Evolutionary conservation across 2,113 vertebrate genomes (phyloP), one percentile per base, ranked within the genome.

Genomic region (Sturnira hondurensis): DNA sequence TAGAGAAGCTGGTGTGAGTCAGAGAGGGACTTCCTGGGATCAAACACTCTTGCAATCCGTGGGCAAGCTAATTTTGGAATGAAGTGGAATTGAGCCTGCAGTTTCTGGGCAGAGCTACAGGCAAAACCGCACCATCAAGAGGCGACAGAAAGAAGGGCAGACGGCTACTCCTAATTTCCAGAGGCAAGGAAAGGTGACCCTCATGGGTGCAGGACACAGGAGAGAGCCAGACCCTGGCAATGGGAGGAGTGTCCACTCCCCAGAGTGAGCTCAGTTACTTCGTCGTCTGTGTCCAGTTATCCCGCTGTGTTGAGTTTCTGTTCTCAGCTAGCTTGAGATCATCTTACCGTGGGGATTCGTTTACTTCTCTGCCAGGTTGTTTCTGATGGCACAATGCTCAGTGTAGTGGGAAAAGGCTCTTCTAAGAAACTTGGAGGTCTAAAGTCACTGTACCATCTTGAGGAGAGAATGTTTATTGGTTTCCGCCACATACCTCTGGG

Each of bases 381-480:
- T 86, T 86, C 74, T 56, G 61, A 50, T 45, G 4, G 8, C 76
- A 56, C 36, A 41, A 17, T 92, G 26, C 38, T 71, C 14, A 36
- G 33, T n/a, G 8, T n/a, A 73, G 50, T 70, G 90, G 47, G 61
- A 81, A 97, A 74, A 38, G 31, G 24, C 58, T 38, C 68, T 95
- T 76, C 43, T 45, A 74, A 87, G 24, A 63, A 84, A 45, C 0
- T 67, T 80, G 2, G 52, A 83, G n/a, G 17, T 11, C 73, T 91
- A 56, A 31, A n/a, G 24, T 14, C 61, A 50, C 31, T 33, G 22
- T 24, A 33, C 16, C 0, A 50, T 52, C 68, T 86, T 54, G 8
- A 45, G 83, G 36, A 73, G 41, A 85, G 28, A 68, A 16, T 61
- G 80, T 71, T 73, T 11, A 56, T 63, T 56, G 7, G 3, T 63